Conservation (phyloP, 2,888 invertebrate species). For the Seira musarum region DNA sequence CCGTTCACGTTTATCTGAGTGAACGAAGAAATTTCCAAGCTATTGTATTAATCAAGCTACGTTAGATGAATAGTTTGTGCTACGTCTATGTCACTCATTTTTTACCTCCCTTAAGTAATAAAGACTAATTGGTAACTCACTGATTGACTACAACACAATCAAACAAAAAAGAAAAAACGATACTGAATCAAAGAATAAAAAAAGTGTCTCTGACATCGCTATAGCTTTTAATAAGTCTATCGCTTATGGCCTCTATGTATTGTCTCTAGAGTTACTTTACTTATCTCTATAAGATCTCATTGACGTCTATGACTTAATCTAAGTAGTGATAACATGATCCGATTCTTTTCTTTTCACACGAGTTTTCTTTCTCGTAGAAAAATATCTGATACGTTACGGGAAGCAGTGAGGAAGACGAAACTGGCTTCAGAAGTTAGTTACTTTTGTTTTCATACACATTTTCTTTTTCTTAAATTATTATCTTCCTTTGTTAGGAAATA, state of each 20-base stretch:
- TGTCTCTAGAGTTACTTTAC: background rate
- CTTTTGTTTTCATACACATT: background rate
- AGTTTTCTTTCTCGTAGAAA: constrained; percentile 31
- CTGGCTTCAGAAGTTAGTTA: constrained; percentile 1
- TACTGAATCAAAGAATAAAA: background rate
- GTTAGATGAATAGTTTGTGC: constrained; percentile 52
- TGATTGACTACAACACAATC: too few species aligned
- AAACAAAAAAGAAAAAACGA: too few species aligned
- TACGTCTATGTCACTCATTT: constrained; percentile 35
- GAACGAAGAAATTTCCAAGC: too few species aligned
- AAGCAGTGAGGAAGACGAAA: constrained; percentile 7
- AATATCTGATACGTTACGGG: constrained; percentile 41
- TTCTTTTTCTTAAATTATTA: background rate
- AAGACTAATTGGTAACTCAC: constrained; percentile 35
- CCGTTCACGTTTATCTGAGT: too few species aligned
- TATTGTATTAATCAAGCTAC: constrained; percentile 32
- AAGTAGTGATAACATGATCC: constrained; percentile 3
- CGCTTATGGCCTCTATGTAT: background rate
- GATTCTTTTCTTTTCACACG: background rate
- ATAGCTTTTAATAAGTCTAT: constrained; percentile 18
- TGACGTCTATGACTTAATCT: background rate
- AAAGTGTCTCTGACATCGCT: constrained; percentile 53
- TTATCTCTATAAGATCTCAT: constrained; percentile 12
- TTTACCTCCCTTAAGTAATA: background rate
- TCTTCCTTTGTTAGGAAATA: background rate